These are phyloP conservation scores for Dasypolia templi DNA, from an alignment of 2,888 invertebrate genomes.

Conservation along the genomic window DNA sequence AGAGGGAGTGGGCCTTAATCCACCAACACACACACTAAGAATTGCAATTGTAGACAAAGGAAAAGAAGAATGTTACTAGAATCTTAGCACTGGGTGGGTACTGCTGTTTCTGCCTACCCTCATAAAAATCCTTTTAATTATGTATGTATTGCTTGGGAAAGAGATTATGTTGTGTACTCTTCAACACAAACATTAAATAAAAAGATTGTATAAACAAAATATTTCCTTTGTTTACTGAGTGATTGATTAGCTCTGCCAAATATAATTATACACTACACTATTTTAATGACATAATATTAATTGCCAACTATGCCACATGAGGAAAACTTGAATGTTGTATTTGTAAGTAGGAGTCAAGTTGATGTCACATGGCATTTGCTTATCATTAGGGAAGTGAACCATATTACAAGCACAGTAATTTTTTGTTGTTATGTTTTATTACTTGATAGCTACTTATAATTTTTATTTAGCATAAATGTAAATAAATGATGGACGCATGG, in stretches of 20 bases:
- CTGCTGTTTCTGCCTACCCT: background rate
- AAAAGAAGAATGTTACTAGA: background rate
- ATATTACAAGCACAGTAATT: conserved; percentile 15
- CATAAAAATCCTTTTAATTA: background rate
- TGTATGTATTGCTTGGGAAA: conserved; percentile 3
- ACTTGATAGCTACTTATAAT: background rate
- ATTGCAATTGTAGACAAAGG: background rate
- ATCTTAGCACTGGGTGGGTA: background rate
- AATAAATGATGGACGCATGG: conserved; percentile 8
- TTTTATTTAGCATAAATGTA: background rate
- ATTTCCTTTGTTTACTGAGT: conserved; percentile 34
- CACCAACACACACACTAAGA: background rate
- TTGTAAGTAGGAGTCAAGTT: conserved; percentile 9
- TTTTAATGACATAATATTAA: conserved; percentile 36
- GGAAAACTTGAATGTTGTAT: conserved; percentile 43
- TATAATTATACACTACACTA: conserved; percentile 28
- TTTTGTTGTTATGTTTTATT: background rate
- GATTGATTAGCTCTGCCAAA: conserved; percentile 45
- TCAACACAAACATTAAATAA: conserved; percentile 26
- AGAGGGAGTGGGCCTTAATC: background rate
- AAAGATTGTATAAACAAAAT: conserved; percentile 34
- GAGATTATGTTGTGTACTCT: conserved; percentile 13
- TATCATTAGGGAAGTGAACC: conserved; percentile 38
- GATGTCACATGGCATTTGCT: conserved; percentile 22
- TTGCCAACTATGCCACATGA: conserved; percentile 29